Evolutionary conservation across 2,888 invertebrate genomes (phyloP).

Genomic region (Drosophila aldrichi): DNA sequence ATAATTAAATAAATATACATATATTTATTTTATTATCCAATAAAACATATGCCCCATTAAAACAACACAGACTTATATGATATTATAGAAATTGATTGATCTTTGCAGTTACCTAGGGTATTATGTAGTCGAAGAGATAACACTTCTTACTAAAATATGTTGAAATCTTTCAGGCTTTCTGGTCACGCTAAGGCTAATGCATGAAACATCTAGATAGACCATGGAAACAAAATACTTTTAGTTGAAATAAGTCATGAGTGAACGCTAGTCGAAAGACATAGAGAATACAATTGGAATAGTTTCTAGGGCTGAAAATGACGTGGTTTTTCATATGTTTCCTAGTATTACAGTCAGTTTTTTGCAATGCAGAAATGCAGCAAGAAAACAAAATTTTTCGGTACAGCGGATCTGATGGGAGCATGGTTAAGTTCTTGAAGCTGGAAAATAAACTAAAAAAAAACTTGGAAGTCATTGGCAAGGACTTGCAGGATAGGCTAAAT

Average conservation of each 20-base stretch:
- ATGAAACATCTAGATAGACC: slow-evolving; percentile 14
- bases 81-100: neutral
- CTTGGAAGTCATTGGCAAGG: slow-evolving; percentile 12
- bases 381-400: neutral
- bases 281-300: neutral
- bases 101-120: neutral
- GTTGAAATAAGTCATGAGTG: neutral
- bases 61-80: neutral
- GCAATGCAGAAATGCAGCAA: neutral
- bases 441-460: slow-evolving; percentile 30
- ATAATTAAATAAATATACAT: no score
- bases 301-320: slow-evolving; percentile 21
- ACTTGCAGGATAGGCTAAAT: slow-evolving; percentile 44
- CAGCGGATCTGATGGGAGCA: slow-evolving; percentile 33
- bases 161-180: neutral
- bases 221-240: slow-evolving; percentile 14
- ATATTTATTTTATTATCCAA: no score
- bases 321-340: slow-evolving; percentile 7
- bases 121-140: neutral
- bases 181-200: slow-evolving; percentile 20
- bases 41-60: no score
- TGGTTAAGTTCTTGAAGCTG: slow-evolving; percentile 31
- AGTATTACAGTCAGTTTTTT: neutral
- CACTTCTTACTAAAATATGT: neutral
- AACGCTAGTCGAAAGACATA: neutral